Base-by-base conservation (phyloP, 1,140 invertebrate species). In the Lepidurus couesii region DNA sequence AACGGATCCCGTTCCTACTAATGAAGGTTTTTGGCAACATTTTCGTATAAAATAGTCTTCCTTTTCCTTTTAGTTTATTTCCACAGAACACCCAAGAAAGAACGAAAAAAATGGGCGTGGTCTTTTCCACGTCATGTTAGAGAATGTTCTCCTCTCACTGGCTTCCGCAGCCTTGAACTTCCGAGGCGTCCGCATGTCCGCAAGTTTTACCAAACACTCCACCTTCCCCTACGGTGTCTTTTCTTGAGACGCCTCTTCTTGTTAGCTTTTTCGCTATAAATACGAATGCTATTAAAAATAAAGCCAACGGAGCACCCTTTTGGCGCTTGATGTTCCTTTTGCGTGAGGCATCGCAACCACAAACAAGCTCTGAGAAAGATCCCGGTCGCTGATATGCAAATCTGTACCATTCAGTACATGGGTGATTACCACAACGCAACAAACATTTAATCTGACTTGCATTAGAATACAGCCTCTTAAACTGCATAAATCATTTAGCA, bases 161-260 rank as follows among this genome's bases (percentile, higher is more conserved):
- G 53, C 53, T 65, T 65, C 53, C 53, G 8, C 53, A 21, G 53
- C 53, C 53, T 65, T 65, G 53, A 65, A 65, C 53, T 65, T 65
- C 16, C 53, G 53, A n/a, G 53, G 53, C 53, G 53, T 21, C 53
- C 53, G n/a, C 53, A 21, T 65, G 53, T 65, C 53, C 53, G 53
- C 53, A 65, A 65, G 53, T 65, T 65, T 65, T 34, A 11, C 13
- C 7, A 7, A 65, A 65, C 7, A 65, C 53, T 65, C 53, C 53
- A 65, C 53, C 53, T 65, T 65, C 53, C 16, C 53, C 53, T 65
- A 65, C 16, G 53, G 53, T 65, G 53, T 65, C 53, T 65, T 65
- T 34, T 21, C 53, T 65, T 13, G 53, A 65, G 53, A 65, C n/a
- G 53, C 8, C 53, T 65, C n/a, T 65, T 65, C 53, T 7, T 21